phyloP scores from a whole-genome alignment of 2,113 vertebrate genomes.

The Tenebrosternarchus preto region DNA sequence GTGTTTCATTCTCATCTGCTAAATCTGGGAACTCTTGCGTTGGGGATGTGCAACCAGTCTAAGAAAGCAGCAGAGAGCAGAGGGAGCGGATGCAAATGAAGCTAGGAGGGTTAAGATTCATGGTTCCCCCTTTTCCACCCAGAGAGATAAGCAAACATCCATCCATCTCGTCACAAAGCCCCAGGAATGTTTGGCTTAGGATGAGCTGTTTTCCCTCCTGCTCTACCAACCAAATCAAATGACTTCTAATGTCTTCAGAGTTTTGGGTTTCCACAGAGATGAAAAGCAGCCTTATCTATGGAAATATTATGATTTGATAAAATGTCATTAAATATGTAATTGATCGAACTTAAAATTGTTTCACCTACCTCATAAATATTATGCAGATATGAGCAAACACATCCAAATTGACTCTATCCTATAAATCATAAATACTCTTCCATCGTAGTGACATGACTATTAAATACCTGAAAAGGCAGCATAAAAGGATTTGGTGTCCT shows the following conservation, averaged over 20 bases:
- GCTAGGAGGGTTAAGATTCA: constrained; percentile 39
- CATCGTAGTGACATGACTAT: too few relatives aligned
- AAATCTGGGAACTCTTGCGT: constrained; percentile 30
- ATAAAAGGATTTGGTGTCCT: too few relatives aligned
- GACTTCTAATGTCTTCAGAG: constrained; percentile 16
- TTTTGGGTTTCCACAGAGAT: constrained; percentile 25
- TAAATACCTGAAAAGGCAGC: too few relatives aligned
- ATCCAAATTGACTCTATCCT: too few relatives aligned
- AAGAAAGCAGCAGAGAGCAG: constrained; percentile 33
- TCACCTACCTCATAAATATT: too few relatives aligned
- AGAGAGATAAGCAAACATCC: constrained; percentile 50
- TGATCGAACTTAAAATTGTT: neutral
- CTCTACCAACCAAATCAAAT: constrained; percentile 34
- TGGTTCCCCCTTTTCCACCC: constrained; percentile 26
- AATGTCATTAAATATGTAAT: neutral
- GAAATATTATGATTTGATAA: neutral
- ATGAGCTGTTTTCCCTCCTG: constrained; percentile 23
- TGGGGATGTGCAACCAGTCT: constrained; percentile 28
- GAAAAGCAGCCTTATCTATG: neutral
- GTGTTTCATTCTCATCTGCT: constrained; percentile 17
- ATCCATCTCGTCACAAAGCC: constrained; percentile 47
- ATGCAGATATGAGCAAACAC: too few relatives aligned
- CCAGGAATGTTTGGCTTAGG: constrained; percentile 43
- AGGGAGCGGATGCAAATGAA: constrained; percentile 38
- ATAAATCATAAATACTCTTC: too few relatives aligned